Percentiles rank a stretch among this genome's conserved stretches.
phyloP scores from a whole-genome alignment of 2,888 invertebrate genomes.

The Myopa tessellatipennis region DNA sequence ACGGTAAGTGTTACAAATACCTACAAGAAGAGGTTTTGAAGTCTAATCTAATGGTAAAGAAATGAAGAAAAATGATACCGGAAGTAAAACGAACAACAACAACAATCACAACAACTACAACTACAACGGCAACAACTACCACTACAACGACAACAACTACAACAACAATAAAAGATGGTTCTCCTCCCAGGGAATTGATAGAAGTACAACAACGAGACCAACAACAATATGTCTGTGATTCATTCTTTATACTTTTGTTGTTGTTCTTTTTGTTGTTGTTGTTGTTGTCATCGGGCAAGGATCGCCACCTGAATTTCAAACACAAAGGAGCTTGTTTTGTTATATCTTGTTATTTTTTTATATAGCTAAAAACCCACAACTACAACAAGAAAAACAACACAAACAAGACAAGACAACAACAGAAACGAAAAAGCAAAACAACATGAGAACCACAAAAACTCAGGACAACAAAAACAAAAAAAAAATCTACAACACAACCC shows the following conservation, averaged over 20 bases:
- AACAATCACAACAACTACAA: neutral
- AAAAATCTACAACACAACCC: no score
- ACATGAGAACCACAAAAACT: no score
- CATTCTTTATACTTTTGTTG: neutral
- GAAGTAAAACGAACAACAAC: neutral
- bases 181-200: no score
- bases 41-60: neutral
- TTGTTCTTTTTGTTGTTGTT: neutral
- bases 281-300: neutral
- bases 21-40: neutral
- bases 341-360: no score
- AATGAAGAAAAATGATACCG: neutral
- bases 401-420: no score
- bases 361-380: no score
- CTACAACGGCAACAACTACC: neutral
- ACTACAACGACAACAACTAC: neutral
- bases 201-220: neutral
- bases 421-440: no score
- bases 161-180: no score
- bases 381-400: no score
- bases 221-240: neutral
- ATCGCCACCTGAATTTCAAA: no score
- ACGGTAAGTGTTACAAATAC: conserved; percentile 2
- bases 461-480: no score
- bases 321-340: no score